Percentiles rank a stretch among this genome's conserved stretches.
Conservation (phyloP, 2,113 vertebrate genomes). For the Arenaria interpres region DNA sequence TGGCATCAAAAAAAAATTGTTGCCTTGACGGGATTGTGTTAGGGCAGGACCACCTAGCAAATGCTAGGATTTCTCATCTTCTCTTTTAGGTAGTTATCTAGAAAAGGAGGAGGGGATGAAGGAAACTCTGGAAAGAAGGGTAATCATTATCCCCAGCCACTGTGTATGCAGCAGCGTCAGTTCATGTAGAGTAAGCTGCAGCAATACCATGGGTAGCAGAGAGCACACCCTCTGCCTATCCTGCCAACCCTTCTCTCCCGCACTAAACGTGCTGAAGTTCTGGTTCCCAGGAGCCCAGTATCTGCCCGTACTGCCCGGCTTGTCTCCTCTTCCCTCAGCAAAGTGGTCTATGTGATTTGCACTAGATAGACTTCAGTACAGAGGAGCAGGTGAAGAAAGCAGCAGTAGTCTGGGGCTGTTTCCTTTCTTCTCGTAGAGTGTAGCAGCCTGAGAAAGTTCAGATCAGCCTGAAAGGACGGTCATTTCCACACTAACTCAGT, state of each 20-base stretch:
- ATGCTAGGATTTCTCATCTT: background rate
- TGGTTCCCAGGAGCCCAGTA: background rate
- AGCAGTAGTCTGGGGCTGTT: background rate
- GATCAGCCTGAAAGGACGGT: background rate
- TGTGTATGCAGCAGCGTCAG: background rate
- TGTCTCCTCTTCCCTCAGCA: background rate
- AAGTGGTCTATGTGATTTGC: background rate
- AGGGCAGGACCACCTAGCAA: background rate
- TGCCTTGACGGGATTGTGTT: background rate
- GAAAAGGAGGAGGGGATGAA: background rate
- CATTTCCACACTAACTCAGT: background rate
- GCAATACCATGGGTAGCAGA: background rate
- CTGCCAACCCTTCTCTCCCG: background rate
- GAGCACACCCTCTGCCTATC: background rate
- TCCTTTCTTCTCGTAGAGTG: background rate
- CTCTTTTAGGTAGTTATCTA: background rate
- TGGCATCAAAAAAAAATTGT: background rate
- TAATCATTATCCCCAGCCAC: background rate
- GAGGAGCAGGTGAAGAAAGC: background rate
- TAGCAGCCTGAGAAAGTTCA: background rate
- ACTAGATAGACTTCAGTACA: background rate
- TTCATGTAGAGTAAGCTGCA: background rate
- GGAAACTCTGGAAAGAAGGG: background rate
- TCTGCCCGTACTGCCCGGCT: background rate
- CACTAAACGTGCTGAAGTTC: background rate